Conservation (phyloP, 2,797 vertebrate genomes). For the Clarias fuscus region DNA sequence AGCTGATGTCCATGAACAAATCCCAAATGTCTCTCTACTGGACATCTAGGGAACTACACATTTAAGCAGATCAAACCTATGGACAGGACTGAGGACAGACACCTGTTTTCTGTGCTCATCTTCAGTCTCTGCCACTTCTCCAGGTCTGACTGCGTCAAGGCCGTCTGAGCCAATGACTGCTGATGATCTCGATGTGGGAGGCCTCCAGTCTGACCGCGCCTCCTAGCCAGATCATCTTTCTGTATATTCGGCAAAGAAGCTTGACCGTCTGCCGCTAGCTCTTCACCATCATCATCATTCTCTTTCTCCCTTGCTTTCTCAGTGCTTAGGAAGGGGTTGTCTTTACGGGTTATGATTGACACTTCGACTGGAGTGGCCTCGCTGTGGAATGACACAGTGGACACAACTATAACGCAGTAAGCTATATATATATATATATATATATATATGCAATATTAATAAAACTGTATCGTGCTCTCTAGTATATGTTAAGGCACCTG, state of each 20-base stretch:
- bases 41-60: not conserved
- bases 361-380: constrained; percentile 60
- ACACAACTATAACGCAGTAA: not conserved
- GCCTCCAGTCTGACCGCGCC: constrained; percentile 70
- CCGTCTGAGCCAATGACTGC: constrained; percentile 69
- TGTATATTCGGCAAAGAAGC: constrained; percentile 71
- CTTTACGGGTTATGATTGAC: constrained; percentile 69
- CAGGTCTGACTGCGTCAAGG: constrained; percentile 87
- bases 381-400: constrained; percentile 17
- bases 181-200: constrained; percentile 70
- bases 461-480: not conserved
- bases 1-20: not conserved
- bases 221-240: constrained; percentile 81
- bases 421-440: not conserved
- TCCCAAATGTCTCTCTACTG: not conserved
- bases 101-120: constrained; percentile 87
- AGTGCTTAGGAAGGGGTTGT: constrained; percentile 68
- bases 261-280: constrained; percentile 39
- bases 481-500: constrained; percentile 75
- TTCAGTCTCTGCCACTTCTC: constrained; percentile 91
- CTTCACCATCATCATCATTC: constrained; percentile 34
- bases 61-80: not conserved
- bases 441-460: not conserved
- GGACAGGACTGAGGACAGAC: constrained; percentile 37
- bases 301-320: constrained; percentile 54